Evolutionary conservation across 2,797 vertebrate genomes (phyloP).

Genomic region (Spinus olivaceus): DNA sequence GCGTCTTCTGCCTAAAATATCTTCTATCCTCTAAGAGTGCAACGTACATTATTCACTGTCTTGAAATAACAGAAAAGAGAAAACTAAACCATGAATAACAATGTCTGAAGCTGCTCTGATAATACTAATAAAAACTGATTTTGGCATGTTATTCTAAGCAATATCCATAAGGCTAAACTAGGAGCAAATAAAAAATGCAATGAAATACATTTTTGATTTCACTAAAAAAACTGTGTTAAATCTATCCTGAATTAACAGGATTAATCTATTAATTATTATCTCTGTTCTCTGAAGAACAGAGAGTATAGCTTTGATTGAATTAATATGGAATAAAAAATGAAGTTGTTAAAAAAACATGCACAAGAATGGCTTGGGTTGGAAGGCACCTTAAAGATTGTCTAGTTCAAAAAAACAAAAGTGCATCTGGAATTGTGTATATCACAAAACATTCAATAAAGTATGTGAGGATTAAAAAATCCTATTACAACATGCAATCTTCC

Average conservation of each 20-base stretch:
- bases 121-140: background rate
- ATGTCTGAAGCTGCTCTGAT: background rate
- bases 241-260: background rate
- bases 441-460: background rate
- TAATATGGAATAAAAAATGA: background rate
- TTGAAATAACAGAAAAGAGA: background rate
- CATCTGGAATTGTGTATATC: background rate
- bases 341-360: background rate
- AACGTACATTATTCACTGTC: background rate
- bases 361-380: background rate
- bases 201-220: background rate
- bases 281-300: background rate
- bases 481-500: background rate
- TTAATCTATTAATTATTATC: background rate
- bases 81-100: background rate
- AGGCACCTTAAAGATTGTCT: background rate
- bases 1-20: background rate
- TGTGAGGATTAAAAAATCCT: background rate
- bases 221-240: background rate
- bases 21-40: background rate
- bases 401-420: background rate
- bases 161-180: background rate
- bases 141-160: background rate
- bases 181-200: background rate
- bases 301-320: background rate